Evolutionary conservation across 2,888 invertebrate species (phyloP), one percentile per base, ranked within the genome.

Genomic region (Mechanitis mazaeus): DNA sequence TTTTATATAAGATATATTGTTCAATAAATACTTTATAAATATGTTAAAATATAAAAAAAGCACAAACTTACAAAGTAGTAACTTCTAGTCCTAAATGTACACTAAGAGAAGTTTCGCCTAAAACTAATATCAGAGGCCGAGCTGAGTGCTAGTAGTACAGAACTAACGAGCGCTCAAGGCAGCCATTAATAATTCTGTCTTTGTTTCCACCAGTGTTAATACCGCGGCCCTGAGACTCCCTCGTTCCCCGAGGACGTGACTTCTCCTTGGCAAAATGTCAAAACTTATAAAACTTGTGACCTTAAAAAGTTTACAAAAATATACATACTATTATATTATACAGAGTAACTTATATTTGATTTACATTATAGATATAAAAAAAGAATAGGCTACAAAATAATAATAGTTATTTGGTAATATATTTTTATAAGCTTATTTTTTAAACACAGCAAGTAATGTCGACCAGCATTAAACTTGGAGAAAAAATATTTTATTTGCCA

Each of bases 131-230:
- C 46, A 54, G 54, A 42, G 58, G 33, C 46, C 56, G 5, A 59
- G 64, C 57, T 63, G 59, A 61, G 59, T 62, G 61, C 38, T 54
- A 60, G 59, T 59, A 58, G 55, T 55, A 58, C 59, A 63, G 54
- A 64, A 68, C 64, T 67, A 68, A 65, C 53, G 59, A 61, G 64
- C 58, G 42, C 59, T 54, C 59, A 63, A 59, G 59, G 60, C 59
- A 33, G 60, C 68, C 68, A 70, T 71, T 70, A 71, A 71, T 71
- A 69, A 72, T 69, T 68, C 68, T 56, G 63, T 69, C 68, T 68
- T 67, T 68, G 68, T 63, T 67, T 58, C 57, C 64, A 59, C 64
- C 56, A 70, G 67, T 64, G 68, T 67, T 68, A 72, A 67, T 69
- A 64, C 63, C 66, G 56, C 54, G 61, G 59, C 64, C 68, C 59